phyloP scores from a whole-genome alignment of 2,888 invertebrate genomes.

The Eurytoma adleriae region DNA sequence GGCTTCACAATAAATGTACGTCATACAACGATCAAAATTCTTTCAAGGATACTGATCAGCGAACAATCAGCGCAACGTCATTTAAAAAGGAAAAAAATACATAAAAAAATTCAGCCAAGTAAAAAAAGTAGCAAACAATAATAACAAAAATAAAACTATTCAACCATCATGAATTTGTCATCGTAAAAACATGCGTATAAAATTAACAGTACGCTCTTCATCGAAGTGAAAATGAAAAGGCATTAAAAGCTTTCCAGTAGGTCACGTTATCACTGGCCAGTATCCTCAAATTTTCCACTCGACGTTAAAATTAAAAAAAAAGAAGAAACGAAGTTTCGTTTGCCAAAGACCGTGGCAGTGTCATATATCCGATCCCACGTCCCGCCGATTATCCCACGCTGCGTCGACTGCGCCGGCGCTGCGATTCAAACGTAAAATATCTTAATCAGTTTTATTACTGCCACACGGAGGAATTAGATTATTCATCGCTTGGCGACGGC shows the following conservation, averaged over 20 bases:
- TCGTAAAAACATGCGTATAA: not conserved
- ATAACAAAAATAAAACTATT: not conserved
- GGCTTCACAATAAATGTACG: not conserved
- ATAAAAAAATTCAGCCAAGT: not conserved
- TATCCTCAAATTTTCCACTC: not conserved
- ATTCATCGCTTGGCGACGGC: slow-evolving; percentile 32
- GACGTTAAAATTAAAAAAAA: no score
- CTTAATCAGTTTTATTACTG: not conserved
- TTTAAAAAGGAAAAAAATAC: not conserved
- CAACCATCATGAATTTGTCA: not conserved
- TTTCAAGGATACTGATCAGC: slow-evolving; percentile 23
- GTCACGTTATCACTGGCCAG: not conserved
- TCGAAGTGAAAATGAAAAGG: not conserved
- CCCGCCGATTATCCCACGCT: not conserved
- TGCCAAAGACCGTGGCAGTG: slow-evolving; percentile 25
- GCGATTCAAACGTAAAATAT: not conserved
- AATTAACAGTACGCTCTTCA: not conserved
- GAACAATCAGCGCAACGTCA: not conserved
- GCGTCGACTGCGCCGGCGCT: not conserved
- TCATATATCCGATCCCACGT: slow-evolving; percentile 4
- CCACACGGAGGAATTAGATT: slow-evolving; percentile 2
- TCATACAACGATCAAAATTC: slow-evolving; percentile 5
- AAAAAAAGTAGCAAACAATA: no score
- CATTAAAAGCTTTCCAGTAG: not conserved
- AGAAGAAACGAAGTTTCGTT: not conserved